Evolutionary conservation across 1,140 invertebrate species (phyloP).

Genomic region (Gonioctena quinquepunctata): DNA sequence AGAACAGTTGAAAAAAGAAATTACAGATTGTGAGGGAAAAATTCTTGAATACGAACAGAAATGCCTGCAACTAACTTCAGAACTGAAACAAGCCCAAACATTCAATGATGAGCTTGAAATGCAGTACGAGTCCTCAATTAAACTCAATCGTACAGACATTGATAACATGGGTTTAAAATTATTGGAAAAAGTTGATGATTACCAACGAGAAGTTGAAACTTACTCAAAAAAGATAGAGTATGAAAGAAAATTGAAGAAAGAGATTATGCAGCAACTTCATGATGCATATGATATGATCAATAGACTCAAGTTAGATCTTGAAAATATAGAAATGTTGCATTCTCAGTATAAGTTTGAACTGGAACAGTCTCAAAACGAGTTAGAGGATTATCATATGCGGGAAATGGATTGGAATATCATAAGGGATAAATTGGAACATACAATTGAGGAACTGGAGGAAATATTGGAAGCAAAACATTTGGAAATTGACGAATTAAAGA

Average conservation of each 20-base stretch:
- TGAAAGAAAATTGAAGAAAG: constrained; percentile 21
- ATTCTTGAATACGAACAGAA: constrained; percentile 56
- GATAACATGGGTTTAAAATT: constrained; percentile 33
- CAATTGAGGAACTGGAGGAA: constrained; percentile 27
- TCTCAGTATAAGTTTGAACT: constrained; percentile 27
- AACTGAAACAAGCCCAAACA: constrained; percentile 47
- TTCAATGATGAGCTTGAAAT: constrained; percentile 51
- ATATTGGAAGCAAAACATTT: constrained; percentile 3
- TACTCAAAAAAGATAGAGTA: constrained; percentile 12
- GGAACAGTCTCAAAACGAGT: constrained; percentile 16
- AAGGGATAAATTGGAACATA: constrained; percentile 23
- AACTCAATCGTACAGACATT: constrained; percentile 39
- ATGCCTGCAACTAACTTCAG: constrained; percentile 50
- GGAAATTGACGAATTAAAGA: constrained; percentile 33
- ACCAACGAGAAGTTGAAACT: constrained; percentile 20
- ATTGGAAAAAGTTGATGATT: constrained; percentile 27
- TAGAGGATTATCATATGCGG: constrained; percentile 21
- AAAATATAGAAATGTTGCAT: constrained; percentile 12
- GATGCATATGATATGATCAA: constrained; percentile 26
- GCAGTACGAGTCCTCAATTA: constrained; percentile 42
- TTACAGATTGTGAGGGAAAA: constrained; percentile 54
- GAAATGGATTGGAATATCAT: constrained; percentile 19
- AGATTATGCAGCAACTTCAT: constrained; percentile 26
- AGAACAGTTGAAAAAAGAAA: constrained; percentile 59
- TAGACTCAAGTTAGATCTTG: constrained; percentile 18